These are phyloP conservation scores for Kradibia gibbosae DNA, from an alignment of 1,140 invertebrate genomes.

Conservation along the genomic window DNA sequence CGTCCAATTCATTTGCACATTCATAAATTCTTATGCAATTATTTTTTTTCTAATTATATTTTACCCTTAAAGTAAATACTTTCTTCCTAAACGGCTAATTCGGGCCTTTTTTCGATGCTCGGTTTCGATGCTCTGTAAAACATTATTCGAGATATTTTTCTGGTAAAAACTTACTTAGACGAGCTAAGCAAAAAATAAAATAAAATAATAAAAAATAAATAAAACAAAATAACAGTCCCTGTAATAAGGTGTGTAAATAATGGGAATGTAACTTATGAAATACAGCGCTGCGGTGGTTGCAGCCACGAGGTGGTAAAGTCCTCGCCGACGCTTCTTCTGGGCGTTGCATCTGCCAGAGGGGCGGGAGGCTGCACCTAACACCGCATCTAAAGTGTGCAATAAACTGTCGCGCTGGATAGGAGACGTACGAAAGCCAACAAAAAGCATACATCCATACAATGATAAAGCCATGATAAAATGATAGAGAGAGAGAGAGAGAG, in stretches of 20 bases:
- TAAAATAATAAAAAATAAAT: neutral
- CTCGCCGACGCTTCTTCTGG: slow-evolving; percentile 57
- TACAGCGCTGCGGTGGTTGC: slow-evolving; percentile 72
- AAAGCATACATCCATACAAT: slow-evolving; percentile 32
- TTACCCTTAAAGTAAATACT: too few species aligned
- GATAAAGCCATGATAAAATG: slow-evolving; percentile 3
- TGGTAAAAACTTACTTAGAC: neutral
- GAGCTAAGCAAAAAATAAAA: neutral
- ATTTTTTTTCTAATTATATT: too few species aligned
- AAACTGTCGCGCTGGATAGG: slow-evolving; percentile 25
- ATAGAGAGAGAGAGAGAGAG: slow-evolving; percentile 47
- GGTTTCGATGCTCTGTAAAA: neutral
- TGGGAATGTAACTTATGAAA: slow-evolving; percentile 68
- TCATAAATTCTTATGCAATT: too few species aligned
- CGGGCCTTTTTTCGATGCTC: too few species aligned
- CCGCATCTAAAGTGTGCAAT: slow-evolving; percentile 43
- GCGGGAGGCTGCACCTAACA: slow-evolving; percentile 24
- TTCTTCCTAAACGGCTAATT: too few species aligned
- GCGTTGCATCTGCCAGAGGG: slow-evolving; percentile 33
- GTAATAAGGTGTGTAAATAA: slow-evolving; percentile 53
- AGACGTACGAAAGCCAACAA: slow-evolving; percentile 48
- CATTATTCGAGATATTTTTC: slow-evolving; percentile 19
- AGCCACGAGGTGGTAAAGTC: slow-evolving; percentile 71
- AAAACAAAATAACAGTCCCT: neutral
- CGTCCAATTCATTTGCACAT: too few species aligned